Percentiles rank a stretch among this genome's conserved stretches.
These are phyloP conservation scores for Emydura subglobosa DNA, from an alignment of 2,113 vertebrate genomes.

Conservation along the genomic window DNA sequence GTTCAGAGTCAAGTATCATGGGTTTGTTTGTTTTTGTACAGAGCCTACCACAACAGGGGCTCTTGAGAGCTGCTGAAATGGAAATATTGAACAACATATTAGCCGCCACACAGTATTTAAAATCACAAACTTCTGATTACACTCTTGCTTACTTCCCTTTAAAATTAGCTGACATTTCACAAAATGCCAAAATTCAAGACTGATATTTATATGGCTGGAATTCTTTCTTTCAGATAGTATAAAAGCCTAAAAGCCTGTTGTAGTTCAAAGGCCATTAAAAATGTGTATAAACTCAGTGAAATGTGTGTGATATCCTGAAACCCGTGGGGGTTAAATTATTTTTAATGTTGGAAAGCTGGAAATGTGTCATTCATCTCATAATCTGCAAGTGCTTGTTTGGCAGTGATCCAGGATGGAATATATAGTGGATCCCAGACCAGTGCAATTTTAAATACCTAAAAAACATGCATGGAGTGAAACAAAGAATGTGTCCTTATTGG, in stretches of 20 bases:
- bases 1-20: neutral
- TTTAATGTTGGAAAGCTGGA: neutral
- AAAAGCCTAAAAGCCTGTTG: neutral
- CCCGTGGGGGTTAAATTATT: neutral
- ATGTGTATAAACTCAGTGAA: neutral
- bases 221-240: neutral
- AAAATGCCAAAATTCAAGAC: constrained; percentile 7
- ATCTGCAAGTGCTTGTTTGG: neutral
- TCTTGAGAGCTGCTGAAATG: neutral
- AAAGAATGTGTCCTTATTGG: neutral
- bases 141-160: neutral
- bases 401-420: neutral
- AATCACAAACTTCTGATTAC: neutral
- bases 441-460: neutral
- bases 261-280: neutral
- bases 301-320: neutral
- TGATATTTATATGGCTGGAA: neutral
- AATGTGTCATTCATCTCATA: neutral
- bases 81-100: neutral
- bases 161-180: neutral
- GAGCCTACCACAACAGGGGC: neutral
- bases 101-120: neutral
- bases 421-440: neutral
- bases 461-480: neutral
- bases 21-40: neutral